Conservation (phyloP, 2,113 vertebrate species). For the Bufo gargarizans region DNA sequence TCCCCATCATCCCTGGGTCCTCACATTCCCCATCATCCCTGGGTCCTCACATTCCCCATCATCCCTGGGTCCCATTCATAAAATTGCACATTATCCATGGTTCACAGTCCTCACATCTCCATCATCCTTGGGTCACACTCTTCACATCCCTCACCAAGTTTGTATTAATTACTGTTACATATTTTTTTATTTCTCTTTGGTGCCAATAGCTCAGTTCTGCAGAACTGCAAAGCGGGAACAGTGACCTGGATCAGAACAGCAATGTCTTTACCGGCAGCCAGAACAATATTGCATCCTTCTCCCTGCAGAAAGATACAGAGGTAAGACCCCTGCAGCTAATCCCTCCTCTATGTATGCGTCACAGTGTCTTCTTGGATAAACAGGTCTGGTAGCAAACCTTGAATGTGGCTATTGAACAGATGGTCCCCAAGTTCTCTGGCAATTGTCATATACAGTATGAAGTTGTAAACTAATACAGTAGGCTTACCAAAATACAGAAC, state of each 20-base stretch:
- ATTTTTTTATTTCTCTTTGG: neutral
- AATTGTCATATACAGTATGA: too few relatives aligned
- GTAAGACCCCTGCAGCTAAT: neutral
- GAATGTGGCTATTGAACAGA: too few relatives aligned
- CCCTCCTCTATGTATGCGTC: neutral
- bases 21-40: too few relatives aligned
- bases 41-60: too few relatives aligned
- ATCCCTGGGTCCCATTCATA: too few relatives aligned
- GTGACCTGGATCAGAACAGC: conserved; percentile 26
- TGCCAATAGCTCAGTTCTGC: neutral
- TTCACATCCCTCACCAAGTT: neutral
- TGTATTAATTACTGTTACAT: neutral
- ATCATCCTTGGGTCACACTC: neutral
- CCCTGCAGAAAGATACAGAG: neutral
- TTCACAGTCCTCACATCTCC: too few relatives aligned
- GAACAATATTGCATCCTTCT: too few relatives aligned
- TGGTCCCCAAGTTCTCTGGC: too few relatives aligned
- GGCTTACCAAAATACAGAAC: too few relatives aligned
- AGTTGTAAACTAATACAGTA: too few relatives aligned
- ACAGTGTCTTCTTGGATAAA: neutral
- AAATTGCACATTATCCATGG: too few relatives aligned
- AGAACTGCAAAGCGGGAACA: neutral
- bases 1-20: too few relatives aligned
- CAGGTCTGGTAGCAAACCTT: neutral
- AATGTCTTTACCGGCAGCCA: neutral